Base-by-base conservation (phyloP, 2,888 invertebrate species). In the Chalcosyrphus nemorum region DNA sequence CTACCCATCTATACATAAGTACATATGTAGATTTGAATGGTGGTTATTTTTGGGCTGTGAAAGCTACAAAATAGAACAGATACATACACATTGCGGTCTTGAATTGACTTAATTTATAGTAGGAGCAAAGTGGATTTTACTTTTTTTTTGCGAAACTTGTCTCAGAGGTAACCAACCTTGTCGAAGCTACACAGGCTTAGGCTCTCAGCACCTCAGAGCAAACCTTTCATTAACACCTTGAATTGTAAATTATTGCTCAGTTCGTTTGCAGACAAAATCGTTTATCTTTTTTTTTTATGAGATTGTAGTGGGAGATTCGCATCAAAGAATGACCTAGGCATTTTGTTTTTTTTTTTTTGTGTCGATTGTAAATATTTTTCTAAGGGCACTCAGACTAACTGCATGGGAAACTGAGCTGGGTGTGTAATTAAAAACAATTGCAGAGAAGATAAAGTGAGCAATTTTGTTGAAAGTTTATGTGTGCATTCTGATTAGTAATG, bases 201-300 rank as follows among this genome's bases (percentile, higher is more conserved):
- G n/a, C 27, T 38, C 38, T 56, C 54, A 74, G 43, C 35, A 68
- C 41, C 35, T 59, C 24, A 66, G 47, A 21, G 57, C 59, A 47
- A 66, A 74, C 59, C 72, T 66, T 66, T 70, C 81, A 52, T 75
- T 76, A 70, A 65, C 81, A 81, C 70, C 35, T 71, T 65, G 75
- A 71, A 59, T 71, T 50, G 57, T 81, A 76, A 71, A 59, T 76
- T 71, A 65, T 76, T 72, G 56, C 78, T 57, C 47, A 63, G 71
- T 57, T 59, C 41, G 76, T 43, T 43, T 27, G 41, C 52, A 59
- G 76, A 61, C 43, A 76, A 68, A 57, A 52, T 68, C 52, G 59
- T 68, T 59, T 68, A 68, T 52, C 68, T 76, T 68, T 43, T n/a
- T 43, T 32, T 24, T 68, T n/a, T n/a, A n/a, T n/a, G 50, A 2